Evolutionary conservation across 2,797 vertebrate species (phyloP), one percentile per base, ranked within the genome.

Genomic region (Phylloscopus collybita): DNA sequence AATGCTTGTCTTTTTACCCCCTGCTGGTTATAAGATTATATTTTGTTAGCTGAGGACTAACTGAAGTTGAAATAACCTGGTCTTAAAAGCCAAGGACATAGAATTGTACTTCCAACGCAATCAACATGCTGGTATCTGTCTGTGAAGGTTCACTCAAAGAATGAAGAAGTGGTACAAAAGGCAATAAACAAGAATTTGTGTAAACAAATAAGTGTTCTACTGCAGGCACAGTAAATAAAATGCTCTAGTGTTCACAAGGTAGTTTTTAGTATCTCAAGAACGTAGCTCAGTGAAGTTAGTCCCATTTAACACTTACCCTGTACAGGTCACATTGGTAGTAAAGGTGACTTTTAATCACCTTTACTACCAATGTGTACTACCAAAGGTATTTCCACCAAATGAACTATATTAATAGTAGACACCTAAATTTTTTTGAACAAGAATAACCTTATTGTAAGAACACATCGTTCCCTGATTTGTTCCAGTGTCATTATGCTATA

Each of bases 1-100:
- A 97, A 83, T 32, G 16, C 32, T 89, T 76, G 25, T 7, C 73
- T 85, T 94, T 96, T 96, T 94, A 71, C 40, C 38, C 17, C 80
- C 59, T 85, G 60, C 85, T 91, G 71, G 72, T 59, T 59, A 62
- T 49, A 59, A 71, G 49, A 82, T 17, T 64, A 40, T 34, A 34
- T 59, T 90, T 59, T 91, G 40, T 76, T 83, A 70, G 21, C 16
- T 80, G 66, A 88, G 62, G 49, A 82, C n/a, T 54, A 85, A 56
- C 38, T 90, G n/a, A 78, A 86, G 29, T 56, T 62, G 42, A 62
- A 86, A 87, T 82, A 80, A 73, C 59, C 30, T 71, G 54, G 3
- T 42, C 90, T 90, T 65, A 86, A 72, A 75, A 30, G 44, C 66
- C 62, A 84, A 60, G 51, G 62, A 10, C 54, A 87, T n/a, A 78